Conservation (phyloP, 2,113 vertebrate species). For the Nycticorax nycticorax region DNA sequence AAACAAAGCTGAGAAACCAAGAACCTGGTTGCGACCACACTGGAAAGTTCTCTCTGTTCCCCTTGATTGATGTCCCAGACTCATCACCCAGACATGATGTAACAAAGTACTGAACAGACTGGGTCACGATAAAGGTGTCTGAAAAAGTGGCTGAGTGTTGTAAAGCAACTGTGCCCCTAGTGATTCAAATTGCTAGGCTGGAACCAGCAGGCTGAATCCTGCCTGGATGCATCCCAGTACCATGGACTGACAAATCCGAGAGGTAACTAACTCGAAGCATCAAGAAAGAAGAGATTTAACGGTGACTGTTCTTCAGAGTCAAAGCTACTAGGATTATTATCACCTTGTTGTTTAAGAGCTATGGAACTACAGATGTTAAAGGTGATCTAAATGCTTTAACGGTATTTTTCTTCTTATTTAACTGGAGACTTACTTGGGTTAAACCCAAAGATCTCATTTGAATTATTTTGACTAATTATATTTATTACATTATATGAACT, state of each 20-base stretch:
- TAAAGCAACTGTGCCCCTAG: neutral
- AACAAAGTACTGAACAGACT: neutral
- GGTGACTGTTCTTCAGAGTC: neutral
- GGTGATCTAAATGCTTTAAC: neutral
- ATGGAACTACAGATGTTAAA: neutral
- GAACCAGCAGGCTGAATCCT: neutral
- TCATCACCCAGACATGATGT: neutral
- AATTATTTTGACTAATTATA: neutral
- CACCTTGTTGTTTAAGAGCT: neutral
- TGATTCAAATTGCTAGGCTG: neutral
- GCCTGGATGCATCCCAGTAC: too few relatives aligned
- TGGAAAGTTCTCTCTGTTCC: neutral
- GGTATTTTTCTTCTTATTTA: neutral
- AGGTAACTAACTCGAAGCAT: neutral
- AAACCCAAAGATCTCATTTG: neutral
- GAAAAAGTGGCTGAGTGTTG: neutral
- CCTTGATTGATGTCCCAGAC: neutral
- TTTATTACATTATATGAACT: neutral
- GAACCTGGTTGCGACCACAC: neutral
- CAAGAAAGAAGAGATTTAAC: neutral
- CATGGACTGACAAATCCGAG: neutral
- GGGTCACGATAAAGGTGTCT: neutral
- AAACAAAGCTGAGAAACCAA: neutral
- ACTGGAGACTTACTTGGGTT: neutral
- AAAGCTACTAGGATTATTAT: neutral